Evolutionary conservation across 2,113 vertebrate genomes (phyloP), one percentile per base, ranked within the genome.

Genomic region (Caracal caracal): DNA sequence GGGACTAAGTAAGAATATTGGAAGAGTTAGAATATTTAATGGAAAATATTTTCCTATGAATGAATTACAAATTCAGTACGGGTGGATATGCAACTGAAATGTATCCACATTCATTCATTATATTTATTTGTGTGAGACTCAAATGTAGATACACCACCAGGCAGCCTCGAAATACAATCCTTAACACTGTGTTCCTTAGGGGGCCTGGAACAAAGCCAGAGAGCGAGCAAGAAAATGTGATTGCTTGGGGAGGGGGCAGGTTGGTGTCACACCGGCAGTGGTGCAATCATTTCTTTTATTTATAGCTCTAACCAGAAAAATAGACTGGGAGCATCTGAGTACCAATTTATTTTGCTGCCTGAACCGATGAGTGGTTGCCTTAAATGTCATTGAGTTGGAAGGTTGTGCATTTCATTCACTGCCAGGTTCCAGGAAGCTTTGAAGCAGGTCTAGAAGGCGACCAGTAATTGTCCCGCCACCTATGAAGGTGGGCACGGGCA

Each of bases 261-360:
- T 4, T 66, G 79, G 73, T 93, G 94, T 95, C 88, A 75, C 97
- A 90, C 0, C 22, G 16, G 61, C 70, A 16, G 37, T 70, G n/a
- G 87, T 79, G 96, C 66, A 90, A 73, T 84, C 83, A 26, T 94
- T 97, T 78, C 89, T 95, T 83, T 78, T 95, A 90, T 96, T 98
- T 93, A 92, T 94, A 98, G 96, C 1, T 1, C 86, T 95, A 93
- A 92, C 89, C 84, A 95, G 98, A 87, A 97, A 97, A 98, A 97
- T 0, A 84, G 97, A 91, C 97, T 82, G 88, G 93, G 70, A 98
- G 76, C 86, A 92, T 88, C 0, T 53, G 93, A 97, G 95, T 47
- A 88, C 87, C 95, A 71, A 95, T 98, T 98, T 96, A 95, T 97
- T 97, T 97, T 93, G 92, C 94, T 97, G 95, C 97, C 97, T 94